phyloP scores from a whole-genome alignment of 2,113 vertebrate species.

The Catharus minimus region DNA sequence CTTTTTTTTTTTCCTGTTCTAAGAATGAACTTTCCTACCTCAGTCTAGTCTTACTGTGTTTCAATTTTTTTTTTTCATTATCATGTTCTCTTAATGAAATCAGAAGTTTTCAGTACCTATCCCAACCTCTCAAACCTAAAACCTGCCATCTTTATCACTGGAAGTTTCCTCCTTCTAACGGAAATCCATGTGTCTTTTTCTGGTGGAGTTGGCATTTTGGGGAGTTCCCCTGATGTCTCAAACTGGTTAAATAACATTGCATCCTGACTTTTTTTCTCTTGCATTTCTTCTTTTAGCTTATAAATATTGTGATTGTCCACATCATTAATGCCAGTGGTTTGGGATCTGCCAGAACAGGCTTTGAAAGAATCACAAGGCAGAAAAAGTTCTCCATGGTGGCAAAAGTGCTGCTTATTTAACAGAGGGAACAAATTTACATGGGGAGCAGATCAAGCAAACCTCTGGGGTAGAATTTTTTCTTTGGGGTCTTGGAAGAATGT shows the following conservation, averaged over 20 bases:
- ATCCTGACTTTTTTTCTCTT: background rate
- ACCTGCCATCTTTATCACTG: background rate
- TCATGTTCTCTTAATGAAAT: background rate
- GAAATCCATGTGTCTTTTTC: background rate
- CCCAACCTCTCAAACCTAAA: background rate
- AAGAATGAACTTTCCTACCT: background rate
- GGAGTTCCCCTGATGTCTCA: background rate
- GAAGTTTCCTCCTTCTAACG: background rate
- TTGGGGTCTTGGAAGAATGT: background rate
- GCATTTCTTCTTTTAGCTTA: background rate
- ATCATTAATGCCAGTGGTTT: background rate
- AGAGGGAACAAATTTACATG: background rate
- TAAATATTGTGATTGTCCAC: background rate
- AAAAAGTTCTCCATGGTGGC: background rate
- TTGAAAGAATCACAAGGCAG: background rate
- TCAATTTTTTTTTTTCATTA: background rate
- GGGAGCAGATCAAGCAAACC: background rate
- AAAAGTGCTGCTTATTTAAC: constrained; percentile 5
- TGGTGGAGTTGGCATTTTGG: background rate
- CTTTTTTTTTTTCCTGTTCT: background rate
- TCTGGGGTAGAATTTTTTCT: background rate
- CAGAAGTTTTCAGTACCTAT: background rate
- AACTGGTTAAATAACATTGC: background rate
- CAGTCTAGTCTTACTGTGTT: background rate
- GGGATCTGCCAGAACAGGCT: background rate